These are phyloP conservation scores for Aspidiotus rigidus DNA, from an alignment of 2,888 invertebrate genomes.

Conservation along the genomic window DNA sequence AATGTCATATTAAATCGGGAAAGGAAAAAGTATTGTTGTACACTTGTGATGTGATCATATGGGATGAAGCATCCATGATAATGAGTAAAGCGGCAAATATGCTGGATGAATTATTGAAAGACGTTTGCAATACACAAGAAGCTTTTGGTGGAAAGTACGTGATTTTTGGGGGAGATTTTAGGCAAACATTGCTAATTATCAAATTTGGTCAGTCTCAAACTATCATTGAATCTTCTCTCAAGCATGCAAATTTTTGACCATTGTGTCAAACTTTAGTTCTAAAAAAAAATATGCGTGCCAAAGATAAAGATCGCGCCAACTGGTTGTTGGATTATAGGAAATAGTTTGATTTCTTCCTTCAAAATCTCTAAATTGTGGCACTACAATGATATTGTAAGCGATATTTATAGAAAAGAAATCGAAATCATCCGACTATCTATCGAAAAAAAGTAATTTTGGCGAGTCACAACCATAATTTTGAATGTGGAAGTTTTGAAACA, in stretches of 20 bases:
- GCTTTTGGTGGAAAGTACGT: constrained; percentile 34
- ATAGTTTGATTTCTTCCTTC: constrained; percentile 5
- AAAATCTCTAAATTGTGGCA: background rate
- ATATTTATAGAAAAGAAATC: background rate
- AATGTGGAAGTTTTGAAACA: background rate
- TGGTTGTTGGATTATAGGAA: constrained; percentile 30
- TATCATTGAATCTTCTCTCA: constrained; percentile 27
- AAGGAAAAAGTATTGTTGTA: constrained; percentile 17
- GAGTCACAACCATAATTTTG: background rate
- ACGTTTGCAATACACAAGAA: constrained; percentile 23
- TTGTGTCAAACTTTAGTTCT: constrained; percentile 29
- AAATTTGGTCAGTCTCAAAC: constrained; percentile 16
- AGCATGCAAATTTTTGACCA: constrained; percentile 30
- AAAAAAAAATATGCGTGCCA: constrained; percentile 33
- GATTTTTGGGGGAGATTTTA: constrained; percentile 28
- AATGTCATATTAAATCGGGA: background rate
- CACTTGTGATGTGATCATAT: constrained; percentile 26
- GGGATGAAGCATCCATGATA: constrained; percentile 35
- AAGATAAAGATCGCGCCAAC: no score
- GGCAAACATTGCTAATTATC: constrained; percentile 33
- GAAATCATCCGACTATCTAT: background rate
- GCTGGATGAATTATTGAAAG: constrained; percentile 22
- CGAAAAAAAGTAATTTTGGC: constrained; percentile 3
- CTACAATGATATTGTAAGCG: background rate
- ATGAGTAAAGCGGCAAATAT: constrained; percentile 16